Evolutionary conservation across 1,140 invertebrate species (phyloP), one percentile per base, ranked within the genome.

Genomic region (Lasioglossum albipes): DNA sequence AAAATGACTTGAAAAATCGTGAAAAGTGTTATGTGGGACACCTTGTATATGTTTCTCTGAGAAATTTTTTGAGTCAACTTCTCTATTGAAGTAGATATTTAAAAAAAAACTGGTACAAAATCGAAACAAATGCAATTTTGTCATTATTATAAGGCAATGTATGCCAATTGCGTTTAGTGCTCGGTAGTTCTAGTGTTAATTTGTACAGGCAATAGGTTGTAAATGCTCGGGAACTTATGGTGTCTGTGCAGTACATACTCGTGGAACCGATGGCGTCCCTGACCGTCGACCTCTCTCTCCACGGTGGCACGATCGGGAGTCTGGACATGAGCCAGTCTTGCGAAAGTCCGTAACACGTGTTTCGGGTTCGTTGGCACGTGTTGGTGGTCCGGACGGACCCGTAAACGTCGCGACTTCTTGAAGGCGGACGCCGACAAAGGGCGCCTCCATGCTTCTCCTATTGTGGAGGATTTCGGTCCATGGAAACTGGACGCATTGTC

Each of bases 391-490:
- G 66, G 45, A 27, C 71, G 68, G 77, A 81, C 27, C 82, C 78
- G 82, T 84, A 81, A 85, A 84, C 81, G 75, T 66, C 69, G 82
- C 83, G 81, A 84, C 85, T 85, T 74, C 77, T 68, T 73, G 73
- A 79, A 70, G 75, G 73, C 66, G 77, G 81, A 82, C 76, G 91
- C 91, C 91, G 91, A 92, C 91, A 92, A 92, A 92, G 91, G 79
- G 76, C 87, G 81, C 79, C 81, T 75, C 76, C 62, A 73, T 70
- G 81, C 5, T 9, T 87, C 86, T 87, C 83, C 84, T 81, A 91
- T 91, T 92, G 90, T 92, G 61, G 80, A 69, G 68, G 75, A 74
- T 76, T 67, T 59, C 84, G 71, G 84, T 84, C 88, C 72, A 71
- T 82, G 84, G 79, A 88, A 88, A 87, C 84, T 81, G 76, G 69